Conservation (phyloP, 1,140 invertebrate species). For the Neotoxoptera formosana region DNA sequence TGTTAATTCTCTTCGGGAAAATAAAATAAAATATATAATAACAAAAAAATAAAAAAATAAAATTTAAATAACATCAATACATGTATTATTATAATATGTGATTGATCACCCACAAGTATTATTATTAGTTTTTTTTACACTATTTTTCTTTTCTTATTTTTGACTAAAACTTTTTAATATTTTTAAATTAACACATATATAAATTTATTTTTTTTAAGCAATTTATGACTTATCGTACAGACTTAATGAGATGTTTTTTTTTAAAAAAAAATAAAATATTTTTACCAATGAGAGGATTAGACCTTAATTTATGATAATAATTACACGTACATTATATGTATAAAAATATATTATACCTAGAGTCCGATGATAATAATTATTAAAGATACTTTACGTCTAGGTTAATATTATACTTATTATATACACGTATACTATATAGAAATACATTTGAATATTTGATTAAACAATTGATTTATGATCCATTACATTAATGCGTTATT, state of each 20-base stretch:
- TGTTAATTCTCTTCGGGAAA: neutral
- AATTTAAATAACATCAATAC: neutral
- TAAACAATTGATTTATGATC: neutral
- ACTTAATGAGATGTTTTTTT: slow-evolving; percentile 34
- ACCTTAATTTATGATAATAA: slow-evolving; percentile 44
- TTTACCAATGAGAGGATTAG: slow-evolving; percentile 58
- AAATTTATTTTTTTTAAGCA: slow-evolving; percentile 55
- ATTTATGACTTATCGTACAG: slow-evolving; percentile 50
- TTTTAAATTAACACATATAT: slow-evolving; percentile 46
- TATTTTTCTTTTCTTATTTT: slow-evolving; percentile 44
- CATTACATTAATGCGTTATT: slow-evolving; percentile 38
- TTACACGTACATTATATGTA: neutral
- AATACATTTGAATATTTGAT: slow-evolving; percentile 20
- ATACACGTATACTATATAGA: slow-evolving; percentile 37
- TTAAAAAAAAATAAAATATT: slow-evolving; percentile 29
- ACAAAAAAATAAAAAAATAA: neutral
- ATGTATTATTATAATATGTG: neutral
- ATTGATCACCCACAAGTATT: slow-evolving; percentile 54
- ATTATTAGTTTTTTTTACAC: slow-evolving; percentile 46
- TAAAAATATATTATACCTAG: neutral
- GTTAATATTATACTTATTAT: slow-evolving; percentile 21
- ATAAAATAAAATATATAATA: slow-evolving; percentile 20
- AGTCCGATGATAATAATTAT: slow-evolving; percentile 10
- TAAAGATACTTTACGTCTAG: slow-evolving; percentile 38
- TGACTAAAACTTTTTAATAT: slow-evolving; percentile 50